Evolutionary conservation across 2,797 vertebrate genomes (phyloP).

Genomic region (Bryconaethiops microstoma): DNA sequence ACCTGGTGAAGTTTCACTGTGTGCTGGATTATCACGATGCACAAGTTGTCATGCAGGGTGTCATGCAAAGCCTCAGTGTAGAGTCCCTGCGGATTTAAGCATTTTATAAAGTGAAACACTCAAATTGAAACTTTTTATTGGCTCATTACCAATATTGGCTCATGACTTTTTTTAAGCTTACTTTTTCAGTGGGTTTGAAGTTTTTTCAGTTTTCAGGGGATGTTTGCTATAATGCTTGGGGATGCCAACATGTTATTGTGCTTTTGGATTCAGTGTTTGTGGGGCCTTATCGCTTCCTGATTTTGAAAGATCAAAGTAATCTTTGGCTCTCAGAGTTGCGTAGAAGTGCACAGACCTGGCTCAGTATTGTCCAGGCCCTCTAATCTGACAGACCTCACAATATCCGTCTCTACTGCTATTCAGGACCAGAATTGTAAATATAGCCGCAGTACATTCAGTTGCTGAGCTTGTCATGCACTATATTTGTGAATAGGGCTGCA

Average conservation of each 20-base stretch:
- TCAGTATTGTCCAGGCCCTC: slow-evolving; percentile 2
- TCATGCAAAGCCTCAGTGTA: slow-evolving; percentile 14
- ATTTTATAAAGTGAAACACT: neutral
- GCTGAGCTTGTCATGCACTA: neutral
- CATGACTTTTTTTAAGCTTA: neutral
- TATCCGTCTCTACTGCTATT: neutral
- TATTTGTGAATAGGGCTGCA: neutral
- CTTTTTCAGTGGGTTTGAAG: no score
- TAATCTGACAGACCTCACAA: slow-evolving; percentile 34
- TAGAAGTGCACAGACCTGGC: neutral
- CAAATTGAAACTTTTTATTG: neutral
- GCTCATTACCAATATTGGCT: neutral
- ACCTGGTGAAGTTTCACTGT: slow-evolving; percentile 43
- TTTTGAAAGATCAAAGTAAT: slow-evolving; percentile 29
- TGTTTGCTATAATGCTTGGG: neutral
- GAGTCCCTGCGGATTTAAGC: neutral
- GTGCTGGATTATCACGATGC: neutral
- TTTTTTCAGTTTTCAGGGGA: neutral
- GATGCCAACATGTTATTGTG: slow-evolving; percentile 32
- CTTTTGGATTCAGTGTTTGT: slow-evolving; percentile 37
- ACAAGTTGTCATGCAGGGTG: neutral
- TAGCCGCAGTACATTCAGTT: neutral
- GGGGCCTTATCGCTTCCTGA: slow-evolving; percentile 45
- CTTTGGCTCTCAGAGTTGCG: slow-evolving; percentile 20
- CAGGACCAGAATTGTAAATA: neutral